Percentiles rank a stretch among this genome's conserved stretches.
Conservation (phyloP, 2,797 vertebrate genomes). For the Nannoperca obscura region DNA sequence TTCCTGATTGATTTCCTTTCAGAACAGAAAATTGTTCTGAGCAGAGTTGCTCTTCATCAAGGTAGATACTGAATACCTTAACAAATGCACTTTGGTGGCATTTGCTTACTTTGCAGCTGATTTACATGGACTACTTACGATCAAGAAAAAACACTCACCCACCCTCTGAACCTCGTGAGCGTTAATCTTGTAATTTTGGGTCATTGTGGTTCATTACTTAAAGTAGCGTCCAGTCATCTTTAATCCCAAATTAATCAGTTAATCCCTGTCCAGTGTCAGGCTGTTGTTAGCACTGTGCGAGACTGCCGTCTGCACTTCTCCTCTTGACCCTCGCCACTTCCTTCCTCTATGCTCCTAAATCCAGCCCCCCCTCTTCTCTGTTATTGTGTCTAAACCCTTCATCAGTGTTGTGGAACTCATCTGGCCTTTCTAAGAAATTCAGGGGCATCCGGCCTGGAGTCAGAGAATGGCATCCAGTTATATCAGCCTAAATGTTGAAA, state of each 20-base stretch:
- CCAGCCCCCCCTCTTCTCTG: conserved; percentile 28
- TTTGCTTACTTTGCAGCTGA: conserved; percentile 26
- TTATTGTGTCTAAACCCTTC: conserved; percentile 73
- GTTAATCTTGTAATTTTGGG: conserved; percentile 76
- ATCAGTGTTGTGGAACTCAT: conserved; percentile 66
- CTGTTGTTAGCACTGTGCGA: conserved; percentile 57
- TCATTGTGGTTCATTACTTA: conserved; percentile 80
- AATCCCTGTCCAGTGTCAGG: conserved; percentile 69
- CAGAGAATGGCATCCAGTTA: conserved; percentile 23
- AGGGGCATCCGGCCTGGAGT: conserved; percentile 45
- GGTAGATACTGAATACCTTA: conserved; percentile 2
- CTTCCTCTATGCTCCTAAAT: conserved; percentile 56
- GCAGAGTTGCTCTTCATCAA: conserved; percentile 15
- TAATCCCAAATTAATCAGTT: conserved; percentile 85
- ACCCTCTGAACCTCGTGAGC: conserved; percentile 34
- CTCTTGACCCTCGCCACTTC: conserved; percentile 71
- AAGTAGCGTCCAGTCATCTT: conserved; percentile 74
- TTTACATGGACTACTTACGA: conserved; percentile 14
- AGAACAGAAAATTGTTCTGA: conserved; percentile 21
- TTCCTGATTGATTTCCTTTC: conserved; percentile 46
- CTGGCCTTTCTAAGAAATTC: conserved; percentile 63
- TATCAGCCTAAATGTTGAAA: conserved; percentile 27
- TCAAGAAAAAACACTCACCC: conserved; percentile 15
- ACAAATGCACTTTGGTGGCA: conserved; percentile 1
- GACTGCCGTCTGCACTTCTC: conserved; percentile 64